These are phyloP conservation scores for Clostera curtula DNA, from an alignment of 2,888 invertebrate genomes.

Conservation along the genomic window DNA sequence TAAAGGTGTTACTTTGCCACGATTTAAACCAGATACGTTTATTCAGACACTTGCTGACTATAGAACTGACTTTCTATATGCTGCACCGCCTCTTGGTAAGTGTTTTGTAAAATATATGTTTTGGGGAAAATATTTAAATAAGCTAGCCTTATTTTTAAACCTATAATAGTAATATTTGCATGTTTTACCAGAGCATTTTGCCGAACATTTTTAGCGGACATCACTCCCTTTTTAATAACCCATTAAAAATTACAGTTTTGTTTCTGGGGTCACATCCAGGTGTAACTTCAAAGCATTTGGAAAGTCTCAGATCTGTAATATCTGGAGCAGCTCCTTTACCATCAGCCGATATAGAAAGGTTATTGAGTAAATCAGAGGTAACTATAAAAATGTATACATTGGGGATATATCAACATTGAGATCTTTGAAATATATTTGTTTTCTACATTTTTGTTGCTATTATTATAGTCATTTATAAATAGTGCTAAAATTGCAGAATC, in stretches of 20 bases:
- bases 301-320: constrained; percentile 59
- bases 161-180: no score
- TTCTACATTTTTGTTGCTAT: not conserved
- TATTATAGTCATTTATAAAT: not conserved
- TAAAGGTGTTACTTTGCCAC: constrained; percentile 79
- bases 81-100: constrained; percentile 85
- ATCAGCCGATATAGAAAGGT: constrained; percentile 67
- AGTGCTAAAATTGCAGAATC: not conserved
- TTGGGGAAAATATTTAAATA: no score
- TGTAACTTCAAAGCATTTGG: constrained; percentile 74
- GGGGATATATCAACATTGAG: not conserved
- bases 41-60: constrained; percentile 76
- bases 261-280: constrained; percentile 79
- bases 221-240: no score
- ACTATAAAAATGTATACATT: constrained; percentile 4
- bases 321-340: constrained; percentile 83
- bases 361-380: constrained; percentile 62
- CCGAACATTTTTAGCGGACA: no score
- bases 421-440: not conserved
- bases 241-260: no score
- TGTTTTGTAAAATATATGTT: constrained; percentile 18
- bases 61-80: constrained; percentile 74
- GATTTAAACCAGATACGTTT: constrained; percentile 82
- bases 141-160: no score
- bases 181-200: no score